Evolutionary conservation across 2,797 vertebrate species (phyloP), one percentile per base, ranked within the genome.

Genomic region (Mormyrus proboscirostris): DNA sequence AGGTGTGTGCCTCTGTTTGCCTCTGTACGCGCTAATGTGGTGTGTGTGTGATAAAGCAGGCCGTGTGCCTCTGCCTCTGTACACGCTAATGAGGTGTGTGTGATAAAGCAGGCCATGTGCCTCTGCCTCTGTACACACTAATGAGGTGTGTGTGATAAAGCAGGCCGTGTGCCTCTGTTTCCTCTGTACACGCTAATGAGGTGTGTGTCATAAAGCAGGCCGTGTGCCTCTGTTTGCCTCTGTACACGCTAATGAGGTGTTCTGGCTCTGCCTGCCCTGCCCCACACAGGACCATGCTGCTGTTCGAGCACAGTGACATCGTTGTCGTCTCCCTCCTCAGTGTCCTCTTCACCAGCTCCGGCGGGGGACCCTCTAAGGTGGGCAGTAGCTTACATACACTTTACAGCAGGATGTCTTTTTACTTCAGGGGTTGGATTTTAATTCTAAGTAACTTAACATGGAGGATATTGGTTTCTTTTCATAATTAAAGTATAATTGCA

Each of bases 281-380:
- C 47, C 92, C 92, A 87, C 87, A 0, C 93, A 99, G 98, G 95
- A 98, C 98, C 0, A 90, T 99, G 93, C 93, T 99, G 93, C 95
- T 99, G 3, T 99, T 99, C 92, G 98, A 99, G 91, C 98, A 99
- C 93, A 99, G 97, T 90, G 98, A 99, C 86, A 95, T 98, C 90
- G 97, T 99, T 91, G 96, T 99, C 79, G 91, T 99, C 6, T 97
- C 98, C 41, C 96, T 99, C 50, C 97, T 99, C 38, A 95, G 96
- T 10, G 97, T 98, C 91, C 94, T 99, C 14, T 99, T 99, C 94
- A 99, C 97, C 47, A 97, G 95, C 92, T 97, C 98, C 55, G 97
- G 97, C 90, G 98, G 98, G 62, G 98, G 98, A 90, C 98, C 98
- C 51, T 96, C 98, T 87, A 99, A 99, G 97, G 98, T 99, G 94